A percentile compares a stretch with the other conserved stretches of the same genome.
Evolutionary conservation across 1,140 invertebrate species (phyloP).

Genomic region (Drosophila bocqueti): DNA sequence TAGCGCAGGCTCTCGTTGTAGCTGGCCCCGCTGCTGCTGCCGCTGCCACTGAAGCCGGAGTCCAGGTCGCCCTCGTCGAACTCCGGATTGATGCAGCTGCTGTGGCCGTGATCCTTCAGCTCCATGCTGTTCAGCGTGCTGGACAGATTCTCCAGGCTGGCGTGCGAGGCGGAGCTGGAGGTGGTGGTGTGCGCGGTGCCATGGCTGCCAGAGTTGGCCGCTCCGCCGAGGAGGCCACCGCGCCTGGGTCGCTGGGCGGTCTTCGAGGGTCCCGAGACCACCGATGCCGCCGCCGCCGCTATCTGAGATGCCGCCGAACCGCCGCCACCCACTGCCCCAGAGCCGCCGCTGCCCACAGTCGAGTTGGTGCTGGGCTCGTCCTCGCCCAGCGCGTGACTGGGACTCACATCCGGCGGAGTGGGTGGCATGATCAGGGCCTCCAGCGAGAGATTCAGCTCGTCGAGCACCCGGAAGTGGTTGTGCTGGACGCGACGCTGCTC

Average conservation of each 20-base stretch:
- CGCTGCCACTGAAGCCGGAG: slow-evolving; percentile 92
- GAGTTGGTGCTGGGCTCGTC: slow-evolving; percentile 70
- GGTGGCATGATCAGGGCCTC: slow-evolving; percentile 94
- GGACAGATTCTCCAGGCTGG: slow-evolving; percentile 88
- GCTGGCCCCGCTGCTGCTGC: slow-evolving; percentile 90
- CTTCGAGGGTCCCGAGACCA: slow-evolving; percentile 78
- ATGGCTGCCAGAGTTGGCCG: slow-evolving; percentile 36
- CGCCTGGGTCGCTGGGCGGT: slow-evolving; percentile 62
- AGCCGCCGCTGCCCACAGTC: slow-evolving; percentile 5
- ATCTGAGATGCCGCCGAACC: slow-evolving; percentile 13
- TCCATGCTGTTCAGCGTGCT: slow-evolving; percentile 86
- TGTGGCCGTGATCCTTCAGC: slow-evolving; percentile 88
- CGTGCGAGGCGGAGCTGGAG: slow-evolving; percentile 68
- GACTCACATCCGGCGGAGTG: slow-evolving; percentile 75
- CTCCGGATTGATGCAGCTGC: slow-evolving; percentile 87
- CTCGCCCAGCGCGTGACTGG: slow-evolving; percentile 51
- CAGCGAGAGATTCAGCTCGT: slow-evolving; percentile 93
- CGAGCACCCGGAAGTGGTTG: slow-evolving; percentile 92
- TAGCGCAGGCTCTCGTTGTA: slow-evolving; percentile 89
- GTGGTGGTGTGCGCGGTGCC: slow-evolving; percentile 43
- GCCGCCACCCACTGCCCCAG: slow-evolving; percentile 19
- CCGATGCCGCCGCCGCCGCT: slow-evolving; percentile 85
- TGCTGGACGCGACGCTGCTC: slow-evolving; percentile 92
- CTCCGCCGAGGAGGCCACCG: slow-evolving; percentile 71
- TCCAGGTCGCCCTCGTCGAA: slow-evolving; percentile 90